Evolutionary conservation across 2,113 vertebrate genomes (phyloP).

Genomic region (Cyprinus carpio): DNA sequence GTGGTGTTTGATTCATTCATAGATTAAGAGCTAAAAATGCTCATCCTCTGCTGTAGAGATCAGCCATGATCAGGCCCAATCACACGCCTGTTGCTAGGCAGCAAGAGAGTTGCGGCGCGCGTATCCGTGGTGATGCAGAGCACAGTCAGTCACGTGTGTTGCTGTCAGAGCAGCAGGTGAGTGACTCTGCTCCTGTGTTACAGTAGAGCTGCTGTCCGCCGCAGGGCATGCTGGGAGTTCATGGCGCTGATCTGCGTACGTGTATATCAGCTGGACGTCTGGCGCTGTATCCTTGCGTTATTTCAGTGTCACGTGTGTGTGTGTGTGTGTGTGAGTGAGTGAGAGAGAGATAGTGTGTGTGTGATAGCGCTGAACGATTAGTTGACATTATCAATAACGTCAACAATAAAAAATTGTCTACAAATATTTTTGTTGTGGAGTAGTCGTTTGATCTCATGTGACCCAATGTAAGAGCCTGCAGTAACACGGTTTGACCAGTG

Average conservation of each 20-base stretch:
- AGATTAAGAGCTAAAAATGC: conserved; percentile 46
- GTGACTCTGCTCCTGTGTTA: not conserved
- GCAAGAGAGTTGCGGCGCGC: conserved; percentile 53
- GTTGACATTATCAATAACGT: too few species aligned
- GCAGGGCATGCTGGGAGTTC: not conserved
- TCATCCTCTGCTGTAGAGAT: conserved; percentile 54
- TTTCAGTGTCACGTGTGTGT: too few species aligned
- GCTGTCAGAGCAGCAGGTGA: not conserved
- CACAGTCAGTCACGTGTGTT: not conserved
- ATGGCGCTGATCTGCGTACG: not conserved
- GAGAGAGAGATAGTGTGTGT: too few species aligned
- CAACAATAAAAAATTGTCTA: too few species aligned
- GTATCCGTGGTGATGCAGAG: conserved; percentile 77
- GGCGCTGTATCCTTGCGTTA: conserved; percentile 8
- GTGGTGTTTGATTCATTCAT: conserved; percentile 33
- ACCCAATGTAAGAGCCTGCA: too few species aligned
- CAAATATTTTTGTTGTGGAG: too few species aligned
- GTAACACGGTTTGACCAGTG: too few species aligned
- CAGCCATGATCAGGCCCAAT: conserved; percentile 71
- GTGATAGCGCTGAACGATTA: too few species aligned
- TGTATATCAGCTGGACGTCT: conserved; percentile 47
- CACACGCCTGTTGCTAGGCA: conserved; percentile 77
- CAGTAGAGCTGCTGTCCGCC: not conserved
- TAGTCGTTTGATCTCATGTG: too few species aligned
- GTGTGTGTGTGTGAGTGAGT: too few species aligned